Evolutionary conservation across 1,140 invertebrate genomes (phyloP).

Genomic region (Drosophila lini): DNA sequence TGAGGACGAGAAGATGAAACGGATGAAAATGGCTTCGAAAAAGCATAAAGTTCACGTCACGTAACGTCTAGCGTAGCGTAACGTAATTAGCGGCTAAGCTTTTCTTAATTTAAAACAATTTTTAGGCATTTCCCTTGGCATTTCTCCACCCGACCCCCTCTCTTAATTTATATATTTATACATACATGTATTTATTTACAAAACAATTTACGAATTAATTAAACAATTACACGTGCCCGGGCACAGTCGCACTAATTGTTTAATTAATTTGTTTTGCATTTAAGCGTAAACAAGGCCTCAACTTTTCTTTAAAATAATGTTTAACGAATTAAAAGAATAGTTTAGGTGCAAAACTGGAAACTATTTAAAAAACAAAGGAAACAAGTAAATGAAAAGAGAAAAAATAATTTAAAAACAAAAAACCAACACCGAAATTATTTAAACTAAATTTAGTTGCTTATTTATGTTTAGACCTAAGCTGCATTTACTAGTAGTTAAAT

Average conservation of each 20-base stretch:
- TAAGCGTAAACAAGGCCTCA: constrained; percentile 76
- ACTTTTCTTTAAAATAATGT: constrained; percentile 55
- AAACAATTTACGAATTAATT: constrained; percentile 83
- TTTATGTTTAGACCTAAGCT: constrained; percentile 80
- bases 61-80: constrained; percentile 53
- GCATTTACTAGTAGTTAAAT: constrained; percentile 84
- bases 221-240: constrained; percentile 74
- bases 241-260: constrained; percentile 71
- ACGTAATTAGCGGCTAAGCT: constrained; percentile 55
- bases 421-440: constrained; percentile 48
- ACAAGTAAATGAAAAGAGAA: constrained; percentile 48
- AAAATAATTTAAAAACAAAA: constrained; percentile 36
- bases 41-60: constrained; percentile 46
- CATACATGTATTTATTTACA: constrained; percentile 71
- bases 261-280: constrained; percentile 84
- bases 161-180: constrained; percentile 71
- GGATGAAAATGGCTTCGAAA: constrained; percentile 39
- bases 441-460: constrained; percentile 75
- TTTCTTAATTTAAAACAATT: constrained; percentile 41
- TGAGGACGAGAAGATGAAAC: constrained; percentile 6
- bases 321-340: constrained; percentile 56
- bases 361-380: constrained; percentile 30
- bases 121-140: constrained; percentile 76
- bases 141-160: constrained; percentile 32
- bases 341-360: constrained; percentile 61